Percentiles rank a stretch among this genome's conserved stretches.
phyloP scores from a whole-genome alignment of 2,888 invertebrate genomes.

The Busseola fusca region DNA sequence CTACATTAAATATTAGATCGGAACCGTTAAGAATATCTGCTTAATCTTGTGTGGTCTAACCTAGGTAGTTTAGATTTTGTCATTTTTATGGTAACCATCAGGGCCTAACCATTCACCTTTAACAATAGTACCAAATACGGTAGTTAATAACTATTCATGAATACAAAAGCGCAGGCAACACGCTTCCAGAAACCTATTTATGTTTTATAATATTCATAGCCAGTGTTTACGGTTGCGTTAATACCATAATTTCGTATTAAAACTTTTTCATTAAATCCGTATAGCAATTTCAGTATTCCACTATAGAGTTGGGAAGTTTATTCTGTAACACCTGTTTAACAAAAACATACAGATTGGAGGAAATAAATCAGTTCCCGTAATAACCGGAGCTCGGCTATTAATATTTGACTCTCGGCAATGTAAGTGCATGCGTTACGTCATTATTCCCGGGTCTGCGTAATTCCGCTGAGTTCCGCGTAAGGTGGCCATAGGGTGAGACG shows the following conservation, averaged over 20 bases:
- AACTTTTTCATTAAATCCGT: constrained; percentile 50
- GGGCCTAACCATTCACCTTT: too few relatives aligned
- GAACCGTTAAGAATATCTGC: too few relatives aligned
- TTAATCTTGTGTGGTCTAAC: not conserved
- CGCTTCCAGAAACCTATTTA: constrained; percentile 4
- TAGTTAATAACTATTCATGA: constrained; percentile 6
- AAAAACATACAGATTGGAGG: constrained; percentile 31
- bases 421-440: constrained; percentile 62
- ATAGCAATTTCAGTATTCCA: constrained; percentile 41
- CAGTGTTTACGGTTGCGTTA: constrained; percentile 26
- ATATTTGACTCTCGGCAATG: constrained; percentile 61
- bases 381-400: constrained; percentile 50
- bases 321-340: constrained; percentile 46
- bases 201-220: constrained; percentile 26
- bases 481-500: constrained; percentile 24
- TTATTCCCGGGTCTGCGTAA: constrained; percentile 54
- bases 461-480: constrained; percentile 45
- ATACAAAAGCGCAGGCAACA: constrained; percentile 12
- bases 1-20: too few relatives aligned
- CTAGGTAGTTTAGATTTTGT: too few relatives aligned
- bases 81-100: too few relatives aligned
- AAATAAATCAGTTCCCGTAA: constrained; percentile 51
- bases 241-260: constrained; percentile 51
- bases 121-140: too few relatives aligned
- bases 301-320: constrained; percentile 27